phyloP scores from a whole-genome alignment of 92 coral and sea anemone genomes.

The Bergia puertoricense region DNA sequence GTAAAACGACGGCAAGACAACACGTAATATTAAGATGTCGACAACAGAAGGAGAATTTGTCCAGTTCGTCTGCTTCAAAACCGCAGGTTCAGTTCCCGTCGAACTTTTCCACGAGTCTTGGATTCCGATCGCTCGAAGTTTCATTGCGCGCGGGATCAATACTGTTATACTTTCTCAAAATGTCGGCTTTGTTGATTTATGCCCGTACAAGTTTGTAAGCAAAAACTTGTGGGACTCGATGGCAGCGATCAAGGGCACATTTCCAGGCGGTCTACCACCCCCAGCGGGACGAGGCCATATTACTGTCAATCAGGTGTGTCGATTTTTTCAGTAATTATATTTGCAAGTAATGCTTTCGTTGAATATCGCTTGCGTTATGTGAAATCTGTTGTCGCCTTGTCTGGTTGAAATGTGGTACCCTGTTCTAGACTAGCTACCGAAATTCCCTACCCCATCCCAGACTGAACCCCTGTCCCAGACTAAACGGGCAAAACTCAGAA shows the following conservation, averaged over 20 bases:
- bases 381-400: neutral
- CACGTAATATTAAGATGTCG: conserved; percentile 7
- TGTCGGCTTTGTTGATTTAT: conserved; percentile 55
- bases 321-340: neutral
- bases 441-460: too few species aligned
- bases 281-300: conserved; percentile 76
- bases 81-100: conserved; percentile 64
- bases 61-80: conserved; percentile 84
- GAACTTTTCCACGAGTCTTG: conserved; percentile 95
- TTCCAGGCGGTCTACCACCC: conserved; percentile 78
- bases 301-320: conserved; percentile 77
- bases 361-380: too few species aligned
- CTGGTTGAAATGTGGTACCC: too few species aligned
- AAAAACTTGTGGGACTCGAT: conserved; percentile 89
- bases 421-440: too few species aligned
- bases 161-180: conserved; percentile 77
- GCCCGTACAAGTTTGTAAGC: conserved; percentile 70
- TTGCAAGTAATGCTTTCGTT: neutral
- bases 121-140: conserved; percentile 72
- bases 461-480: too few species aligned
- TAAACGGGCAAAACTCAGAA: too few species aligned
- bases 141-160: conserved; percentile 76
- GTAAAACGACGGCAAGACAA: neutral
- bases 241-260: conserved; percentile 70
- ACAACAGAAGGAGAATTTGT: conserved; percentile 56